phyloP scores from a whole-genome alignment of 2,888 invertebrate genomes.

The Sarcophaga variegata region DNA sequence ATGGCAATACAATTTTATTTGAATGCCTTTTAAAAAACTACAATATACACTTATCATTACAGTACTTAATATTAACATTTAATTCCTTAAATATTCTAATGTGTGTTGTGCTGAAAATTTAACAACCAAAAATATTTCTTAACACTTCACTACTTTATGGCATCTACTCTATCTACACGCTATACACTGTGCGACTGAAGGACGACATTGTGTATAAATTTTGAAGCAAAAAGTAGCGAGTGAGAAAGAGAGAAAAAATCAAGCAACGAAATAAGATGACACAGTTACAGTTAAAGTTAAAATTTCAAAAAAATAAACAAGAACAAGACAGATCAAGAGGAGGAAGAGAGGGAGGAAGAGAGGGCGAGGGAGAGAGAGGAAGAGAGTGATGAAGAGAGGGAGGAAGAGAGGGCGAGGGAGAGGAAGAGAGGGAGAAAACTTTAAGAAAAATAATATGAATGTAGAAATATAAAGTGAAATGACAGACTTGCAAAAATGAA shows the following conservation, averaged over 20 bases:
- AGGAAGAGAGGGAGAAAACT: constrained; percentile 43
- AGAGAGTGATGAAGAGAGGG: not conserved
- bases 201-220: constrained; percentile 43
- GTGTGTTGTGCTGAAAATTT: not conserved
- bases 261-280: constrained; percentile 40
- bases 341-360: too few relatives aligned
- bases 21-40: too few relatives aligned
- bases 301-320: constrained; percentile 37
- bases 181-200: constrained; percentile 16
- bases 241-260: constrained; percentile 9
- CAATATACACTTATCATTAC: too few relatives aligned
- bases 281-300: constrained; percentile 53
- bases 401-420: constrained; percentile 32
- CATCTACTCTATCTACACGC: not conserved
- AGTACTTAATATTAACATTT: too few relatives aligned
- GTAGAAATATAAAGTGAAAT: not conserved
- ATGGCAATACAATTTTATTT: too few relatives aligned
- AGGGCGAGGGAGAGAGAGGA: constrained; percentile 38
- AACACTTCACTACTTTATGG: not conserved
- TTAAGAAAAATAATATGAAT: constrained; percentile 39
- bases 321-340: not conserved
- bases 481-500: constrained; percentile 2
- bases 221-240: not conserved
- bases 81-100: too few relatives aligned
- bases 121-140: not conserved